Percentiles rank a stretch among this genome's conserved stretches.
phyloP scores from a whole-genome alignment of 2,888 invertebrate genomes.

The Stenurella melanura region DNA sequence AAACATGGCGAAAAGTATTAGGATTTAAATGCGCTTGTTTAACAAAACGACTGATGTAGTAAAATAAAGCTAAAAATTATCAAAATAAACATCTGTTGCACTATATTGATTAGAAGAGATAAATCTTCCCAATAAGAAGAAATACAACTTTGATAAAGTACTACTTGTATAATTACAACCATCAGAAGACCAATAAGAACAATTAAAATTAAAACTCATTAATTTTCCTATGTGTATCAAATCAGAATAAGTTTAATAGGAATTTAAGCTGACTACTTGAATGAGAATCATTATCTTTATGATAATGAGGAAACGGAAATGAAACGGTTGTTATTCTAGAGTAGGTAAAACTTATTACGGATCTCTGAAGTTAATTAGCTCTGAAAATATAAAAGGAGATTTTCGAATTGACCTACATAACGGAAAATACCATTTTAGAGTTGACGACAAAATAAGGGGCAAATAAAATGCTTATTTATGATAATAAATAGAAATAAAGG shows the following conservation, averaged over 20 bases:
- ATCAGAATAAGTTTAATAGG: not conserved
- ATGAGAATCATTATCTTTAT: not conserved
- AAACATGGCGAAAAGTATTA: too few relatives aligned
- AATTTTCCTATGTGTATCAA: not conserved
- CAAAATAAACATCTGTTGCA: too few relatives aligned
- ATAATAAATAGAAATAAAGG: not conserved
- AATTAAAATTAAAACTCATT: not conserved
- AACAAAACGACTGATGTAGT: too few relatives aligned
- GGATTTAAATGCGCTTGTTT: too few relatives aligned
- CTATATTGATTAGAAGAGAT: too few relatives aligned
- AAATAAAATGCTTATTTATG: not conserved
- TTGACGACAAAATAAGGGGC: not conserved
- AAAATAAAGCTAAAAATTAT: too few relatives aligned
- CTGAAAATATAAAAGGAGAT: not conserved
- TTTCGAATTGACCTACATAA: not conserved
- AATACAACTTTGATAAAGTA: too few relatives aligned
- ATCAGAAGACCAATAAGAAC: too few relatives aligned
- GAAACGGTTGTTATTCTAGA: too few relatives aligned
- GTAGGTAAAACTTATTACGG: not conserved
- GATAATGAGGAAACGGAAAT: not conserved
- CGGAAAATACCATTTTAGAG: not conserved
- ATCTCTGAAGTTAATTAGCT: not conserved
- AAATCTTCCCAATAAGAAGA: too few relatives aligned
- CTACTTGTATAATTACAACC: too few relatives aligned
- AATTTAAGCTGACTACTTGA: not conserved